Evolutionary conservation across 2,888 invertebrate species (phyloP).

Genomic region (Tinea trinotella): DNA sequence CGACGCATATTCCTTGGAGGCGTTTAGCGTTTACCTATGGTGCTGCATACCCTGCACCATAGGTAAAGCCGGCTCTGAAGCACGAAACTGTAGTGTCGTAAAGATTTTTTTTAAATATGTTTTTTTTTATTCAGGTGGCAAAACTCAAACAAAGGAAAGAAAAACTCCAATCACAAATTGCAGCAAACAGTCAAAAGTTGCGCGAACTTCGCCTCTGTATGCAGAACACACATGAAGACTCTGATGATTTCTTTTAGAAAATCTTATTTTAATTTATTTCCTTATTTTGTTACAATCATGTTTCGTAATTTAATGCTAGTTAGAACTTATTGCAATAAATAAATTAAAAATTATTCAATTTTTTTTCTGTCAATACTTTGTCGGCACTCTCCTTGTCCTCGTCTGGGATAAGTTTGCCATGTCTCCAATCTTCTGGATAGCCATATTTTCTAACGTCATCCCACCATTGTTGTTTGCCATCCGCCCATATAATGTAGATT

Average conservation of each 20-base stretch:
- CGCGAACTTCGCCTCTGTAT: conserved; percentile 39
- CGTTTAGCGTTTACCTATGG: too few relatives aligned
- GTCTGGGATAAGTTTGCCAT: conserved; percentile 27
- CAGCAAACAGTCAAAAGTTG: conserved; percentile 32
- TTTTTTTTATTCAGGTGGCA: conserved; percentile 35
- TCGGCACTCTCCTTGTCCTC: conserved; percentile 27
- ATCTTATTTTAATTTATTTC: not conserved
- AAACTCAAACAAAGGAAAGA: conserved; percentile 40
- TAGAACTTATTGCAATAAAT: not conserved
- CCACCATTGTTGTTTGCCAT: conserved; percentile 76
- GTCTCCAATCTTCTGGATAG: conserved; percentile 32
- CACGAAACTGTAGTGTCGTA: too few relatives aligned
- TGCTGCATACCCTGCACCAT: too few relatives aligned
- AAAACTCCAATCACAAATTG: conserved; percentile 36
- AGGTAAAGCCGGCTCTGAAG: too few relatives aligned
- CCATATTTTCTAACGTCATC: conserved; percentile 54
- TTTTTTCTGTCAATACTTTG: conserved; percentile 22
- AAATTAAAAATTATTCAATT: not conserved
- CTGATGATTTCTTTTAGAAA: not conserved
- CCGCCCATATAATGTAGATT: conserved; percentile 70
- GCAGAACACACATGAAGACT: conserved; percentile 24
- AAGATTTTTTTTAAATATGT: too few relatives aligned
- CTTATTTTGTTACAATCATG: too few relatives aligned
- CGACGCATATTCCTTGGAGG: too few relatives aligned
- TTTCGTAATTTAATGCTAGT: not conserved